phyloP scores from a whole-genome alignment of 2,888 invertebrate species.

The Thereva unica region DNA sequence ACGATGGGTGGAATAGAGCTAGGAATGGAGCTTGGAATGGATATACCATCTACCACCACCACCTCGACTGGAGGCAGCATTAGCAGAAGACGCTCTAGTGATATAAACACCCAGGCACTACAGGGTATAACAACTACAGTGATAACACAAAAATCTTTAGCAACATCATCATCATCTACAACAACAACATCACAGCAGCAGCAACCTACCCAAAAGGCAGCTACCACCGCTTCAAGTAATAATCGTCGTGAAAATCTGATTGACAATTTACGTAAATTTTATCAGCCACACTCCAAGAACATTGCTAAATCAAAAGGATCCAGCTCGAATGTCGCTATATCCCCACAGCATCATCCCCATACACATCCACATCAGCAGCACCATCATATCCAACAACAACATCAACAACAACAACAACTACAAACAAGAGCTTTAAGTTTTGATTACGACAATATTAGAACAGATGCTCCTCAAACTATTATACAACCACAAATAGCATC shows the following conservation, averaged over 20 bases:
- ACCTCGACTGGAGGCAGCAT: neutral
- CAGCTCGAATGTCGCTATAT: slow-evolving; percentile 37
- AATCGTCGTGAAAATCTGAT: slow-evolving; percentile 37
- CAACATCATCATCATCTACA: slow-evolving; percentile 39
- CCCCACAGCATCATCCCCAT: neutral
- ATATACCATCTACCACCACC: too few species aligned
- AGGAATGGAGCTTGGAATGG: neutral
- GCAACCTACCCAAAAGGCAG: slow-evolving; percentile 33
- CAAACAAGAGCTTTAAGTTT: slow-evolving; percentile 9
- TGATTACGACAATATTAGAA: slow-evolving; percentile 4
- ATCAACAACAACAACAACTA: slow-evolving; percentile 34
- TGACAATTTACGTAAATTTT: slow-evolving; percentile 55
- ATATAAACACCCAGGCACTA: slow-evolving; percentile 30
- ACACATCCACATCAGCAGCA: slow-evolving; percentile 40
- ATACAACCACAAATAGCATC: neutral
- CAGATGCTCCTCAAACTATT: neutral
- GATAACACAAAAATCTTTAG: slow-evolving; percentile 13
- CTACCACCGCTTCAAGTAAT: slow-evolving; percentile 12
- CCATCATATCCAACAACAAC: slow-evolving; percentile 37
- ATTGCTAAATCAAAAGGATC: slow-evolving; percentile 49
- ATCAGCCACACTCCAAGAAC: slow-evolving; percentile 48
- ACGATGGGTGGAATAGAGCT: slow-evolving; percentile 8
- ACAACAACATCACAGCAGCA: slow-evolving; percentile 42
- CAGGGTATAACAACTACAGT: slow-evolving; percentile 37
- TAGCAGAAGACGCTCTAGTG: slow-evolving; percentile 16